A percentile compares a stretch with the other conserved stretches of the same genome.
Conservation (phyloP, 2,113 vertebrate species). For the Acanthochromis polyacanthus region DNA sequence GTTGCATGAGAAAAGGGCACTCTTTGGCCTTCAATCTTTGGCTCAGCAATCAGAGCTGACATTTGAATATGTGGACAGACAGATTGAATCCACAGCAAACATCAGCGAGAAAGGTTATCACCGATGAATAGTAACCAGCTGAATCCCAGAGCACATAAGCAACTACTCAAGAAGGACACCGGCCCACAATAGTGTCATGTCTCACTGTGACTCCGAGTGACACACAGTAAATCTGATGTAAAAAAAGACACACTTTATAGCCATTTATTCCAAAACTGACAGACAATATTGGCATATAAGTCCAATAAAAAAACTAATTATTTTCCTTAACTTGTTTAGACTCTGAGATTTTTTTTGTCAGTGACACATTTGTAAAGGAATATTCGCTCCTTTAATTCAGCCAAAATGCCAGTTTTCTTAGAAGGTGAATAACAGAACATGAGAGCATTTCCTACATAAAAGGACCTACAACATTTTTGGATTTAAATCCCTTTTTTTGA, state of each 20-base stretch:
- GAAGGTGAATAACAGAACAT: neutral
- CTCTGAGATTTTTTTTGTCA: too few species aligned
- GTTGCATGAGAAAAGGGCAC: slow-evolving; percentile 64
- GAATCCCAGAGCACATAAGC: neutral
- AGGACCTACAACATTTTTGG: too few species aligned
- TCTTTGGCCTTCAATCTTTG: slow-evolving; percentile 60
- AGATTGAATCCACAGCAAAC: slow-evolving; percentile 57
- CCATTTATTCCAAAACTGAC: neutral
- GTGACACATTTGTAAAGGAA: too few species aligned
- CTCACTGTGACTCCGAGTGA: slow-evolving; percentile 18
- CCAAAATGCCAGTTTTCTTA: neutral
- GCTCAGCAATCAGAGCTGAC: slow-evolving; percentile 68
- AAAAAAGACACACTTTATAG: neutral
- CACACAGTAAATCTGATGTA: neutral
- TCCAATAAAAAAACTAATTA: too few species aligned
- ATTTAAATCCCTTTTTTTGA: too few species aligned
- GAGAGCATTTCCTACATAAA: too few species aligned
- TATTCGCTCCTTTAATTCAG: too few species aligned
- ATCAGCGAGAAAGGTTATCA: slow-evolving; percentile 50
- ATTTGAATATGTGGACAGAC: slow-evolving; percentile 72
- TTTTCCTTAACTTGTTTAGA: too few species aligned
- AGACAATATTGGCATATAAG: too few species aligned
- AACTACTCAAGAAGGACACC: slow-evolving; percentile 33
- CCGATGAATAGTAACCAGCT: slow-evolving; percentile 57
- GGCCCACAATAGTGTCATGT: neutral